These are phyloP conservation scores for Trididemnum miniatum DNA, from an alignment of 23 tunicate species.

Conservation along the genomic window DNA sequence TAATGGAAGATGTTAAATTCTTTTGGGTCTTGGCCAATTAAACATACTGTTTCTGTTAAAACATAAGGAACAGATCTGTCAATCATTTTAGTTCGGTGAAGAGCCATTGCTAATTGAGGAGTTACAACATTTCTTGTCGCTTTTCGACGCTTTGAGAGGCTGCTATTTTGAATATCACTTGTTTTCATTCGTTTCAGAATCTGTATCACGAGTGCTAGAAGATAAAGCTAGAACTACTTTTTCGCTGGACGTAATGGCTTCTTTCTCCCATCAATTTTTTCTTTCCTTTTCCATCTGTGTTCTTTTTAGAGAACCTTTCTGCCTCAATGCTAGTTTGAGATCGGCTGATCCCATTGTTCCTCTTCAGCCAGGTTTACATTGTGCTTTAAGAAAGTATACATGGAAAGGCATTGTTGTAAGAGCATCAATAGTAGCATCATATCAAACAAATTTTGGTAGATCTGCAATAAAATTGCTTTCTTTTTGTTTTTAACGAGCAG, in stretches of 20 bases:
- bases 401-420: constrained; percentile 8
- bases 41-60: constrained; percentile 16
- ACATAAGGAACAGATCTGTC: constrained; percentile 27
- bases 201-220: constrained; percentile 19
- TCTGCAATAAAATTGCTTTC: constrained; percentile 5
- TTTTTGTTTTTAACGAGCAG: constrained; percentile 14
- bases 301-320: constrained; percentile 23
- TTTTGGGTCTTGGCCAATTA: constrained; percentile 17
- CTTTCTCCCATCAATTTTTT: constrained; percentile 6
- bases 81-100: not conserved
- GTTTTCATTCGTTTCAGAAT: constrained; percentile 1
- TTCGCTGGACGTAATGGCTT: not conserved
- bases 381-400: constrained; percentile 9
- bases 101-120: constrained; percentile 34
- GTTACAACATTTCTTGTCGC: constrained; percentile 18
- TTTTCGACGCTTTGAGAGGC: not conserved
- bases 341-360: constrained; percentile 22
- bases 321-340: not conserved
- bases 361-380: constrained; percentile 24
- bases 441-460: constrained; percentile 13
- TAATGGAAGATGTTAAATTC: constrained; percentile 23
- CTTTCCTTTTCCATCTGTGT: constrained; percentile 11
- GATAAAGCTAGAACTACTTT: constrained; percentile 11
- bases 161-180: constrained; percentile 2
- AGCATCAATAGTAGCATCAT: constrained; percentile 13